Evolutionary conservation across 2,888 invertebrate genomes (phyloP), one percentile per base, ranked within the genome.

Genomic region (Caenorhabditis sinica): DNA sequence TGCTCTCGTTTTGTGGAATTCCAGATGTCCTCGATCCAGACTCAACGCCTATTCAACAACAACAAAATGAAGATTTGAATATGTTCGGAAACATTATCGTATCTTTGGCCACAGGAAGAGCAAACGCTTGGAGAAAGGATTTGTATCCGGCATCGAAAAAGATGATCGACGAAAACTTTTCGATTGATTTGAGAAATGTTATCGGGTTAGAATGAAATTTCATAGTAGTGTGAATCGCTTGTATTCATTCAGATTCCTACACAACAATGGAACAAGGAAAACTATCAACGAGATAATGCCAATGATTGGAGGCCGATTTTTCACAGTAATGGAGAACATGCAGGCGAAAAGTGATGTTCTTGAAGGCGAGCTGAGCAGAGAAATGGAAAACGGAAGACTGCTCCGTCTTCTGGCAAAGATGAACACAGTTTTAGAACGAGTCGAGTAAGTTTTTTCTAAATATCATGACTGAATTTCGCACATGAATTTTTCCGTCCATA

Each of bases 291-390:
- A 98, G 94, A 95, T 98, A 91, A 98, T 98, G 98, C 98, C 98
- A 36, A 97, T 98, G 97, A 98, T 99, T 90, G 98, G 95, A 30
- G 97, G 97, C 60, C 95, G 98, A 81, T 98, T 98, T 94, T 98
- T 97, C 93, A 96, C 96, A 0, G 71, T 71, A 9, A 71, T 79
- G 45, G 87, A 87, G 30, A 73, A 56, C 4, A 45, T 86, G 79
- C 87, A 87, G 33, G 95, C 96, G 79, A 95, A 96, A 88, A 95
- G 96, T 63, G 98, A 98, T 93, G 95, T 95, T 63, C 94, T 97
- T 89, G 97, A 98, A 92, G 96, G 96, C 87, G 97, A 97, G 93
- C 94, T 98, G 83, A 95, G 96, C 17, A 96, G 96, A 93, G 98
- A 98, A 94, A 95, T 97, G 92, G 97, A 98, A 94, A 98, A 98